Conservation (phyloP, 2,888 invertebrate genomes). For the Cephalotes varians region DNA sequence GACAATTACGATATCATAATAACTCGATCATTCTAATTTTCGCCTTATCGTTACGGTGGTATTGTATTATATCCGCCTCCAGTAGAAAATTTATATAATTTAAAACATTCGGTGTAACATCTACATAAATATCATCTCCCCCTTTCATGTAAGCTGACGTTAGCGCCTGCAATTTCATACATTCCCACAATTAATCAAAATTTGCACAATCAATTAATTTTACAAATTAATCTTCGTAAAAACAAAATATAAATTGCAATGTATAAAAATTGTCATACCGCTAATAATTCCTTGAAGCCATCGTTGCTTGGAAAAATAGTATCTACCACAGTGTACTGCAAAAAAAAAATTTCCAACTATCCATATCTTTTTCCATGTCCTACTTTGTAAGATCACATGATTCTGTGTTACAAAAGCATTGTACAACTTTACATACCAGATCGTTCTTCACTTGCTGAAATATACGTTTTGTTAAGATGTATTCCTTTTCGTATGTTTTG, state of each 20-base stretch:
- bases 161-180: conserved; percentile 68
- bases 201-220: too few species aligned
- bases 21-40: conserved; percentile 79
- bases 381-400: neutral
- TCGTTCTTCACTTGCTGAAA: conserved; percentile 76
- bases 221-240: too few species aligned
- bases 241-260: neutral
- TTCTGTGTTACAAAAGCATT: neutral
- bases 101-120: conserved; percentile 65
- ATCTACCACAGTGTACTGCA: conserved; percentile 74
- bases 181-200: neutral
- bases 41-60: conserved; percentile 79
- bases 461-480: conserved; percentile 62
- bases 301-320: conserved; percentile 76
- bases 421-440: conserved; percentile 72
- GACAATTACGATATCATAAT: conserved; percentile 61
- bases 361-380: neutral
- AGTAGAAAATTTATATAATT: conserved; percentile 76
- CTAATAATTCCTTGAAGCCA: conserved; percentile 73
- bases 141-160: conserved; percentile 75
- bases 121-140: conserved; percentile 81
- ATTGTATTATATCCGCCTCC: conserved; percentile 76
- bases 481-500: conserved; percentile 71
- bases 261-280: conserved; percentile 69
- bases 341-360: conserved; percentile 30